Percentiles rank a stretch among this genome's conserved stretches.
Conservation (phyloP, 2,797 vertebrate genomes). For the Manis crassicaudata region DNA sequence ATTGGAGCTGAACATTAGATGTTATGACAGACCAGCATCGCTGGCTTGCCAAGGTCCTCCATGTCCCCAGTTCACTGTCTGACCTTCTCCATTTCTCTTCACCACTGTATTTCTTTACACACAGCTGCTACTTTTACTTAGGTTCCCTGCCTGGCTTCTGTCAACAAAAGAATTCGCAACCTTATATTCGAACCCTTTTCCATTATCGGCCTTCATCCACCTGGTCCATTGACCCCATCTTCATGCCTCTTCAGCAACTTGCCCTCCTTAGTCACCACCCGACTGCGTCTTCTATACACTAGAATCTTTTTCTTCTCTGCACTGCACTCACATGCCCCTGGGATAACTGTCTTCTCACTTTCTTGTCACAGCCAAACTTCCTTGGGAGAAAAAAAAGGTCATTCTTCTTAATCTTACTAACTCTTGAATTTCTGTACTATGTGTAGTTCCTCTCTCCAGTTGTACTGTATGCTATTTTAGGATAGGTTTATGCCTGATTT, state of each 20-base stretch:
- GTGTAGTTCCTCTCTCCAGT: not conserved
- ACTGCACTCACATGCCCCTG: not conserved
- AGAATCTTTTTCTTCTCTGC: not conserved
- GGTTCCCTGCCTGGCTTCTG: not conserved
- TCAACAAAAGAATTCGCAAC: not conserved
- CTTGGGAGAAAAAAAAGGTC: no score
- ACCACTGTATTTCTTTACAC: not conserved
- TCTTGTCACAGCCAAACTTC: not conserved
- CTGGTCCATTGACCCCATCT: no score
- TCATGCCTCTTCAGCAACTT: not conserved
- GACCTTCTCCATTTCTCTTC: not conserved
- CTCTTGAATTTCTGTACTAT: not conserved
- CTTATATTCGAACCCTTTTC: not conserved
- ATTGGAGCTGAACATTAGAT: not conserved
- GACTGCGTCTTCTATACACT: rapidly evolving
- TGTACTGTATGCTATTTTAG: not conserved
- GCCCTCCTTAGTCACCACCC: not conserved
- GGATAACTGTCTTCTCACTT: not conserved
- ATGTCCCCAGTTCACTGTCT: rapidly evolving
- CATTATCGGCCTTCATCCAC: no score
- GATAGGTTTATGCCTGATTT: not conserved
- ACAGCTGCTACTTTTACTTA: not conserved
- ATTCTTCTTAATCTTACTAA: not conserved
- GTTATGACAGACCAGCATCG: no score
- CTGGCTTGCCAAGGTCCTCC: no score